Evolutionary conservation across 1,140 invertebrate genomes (phyloP).

Genomic region (Brachionus paranguensis): DNA sequence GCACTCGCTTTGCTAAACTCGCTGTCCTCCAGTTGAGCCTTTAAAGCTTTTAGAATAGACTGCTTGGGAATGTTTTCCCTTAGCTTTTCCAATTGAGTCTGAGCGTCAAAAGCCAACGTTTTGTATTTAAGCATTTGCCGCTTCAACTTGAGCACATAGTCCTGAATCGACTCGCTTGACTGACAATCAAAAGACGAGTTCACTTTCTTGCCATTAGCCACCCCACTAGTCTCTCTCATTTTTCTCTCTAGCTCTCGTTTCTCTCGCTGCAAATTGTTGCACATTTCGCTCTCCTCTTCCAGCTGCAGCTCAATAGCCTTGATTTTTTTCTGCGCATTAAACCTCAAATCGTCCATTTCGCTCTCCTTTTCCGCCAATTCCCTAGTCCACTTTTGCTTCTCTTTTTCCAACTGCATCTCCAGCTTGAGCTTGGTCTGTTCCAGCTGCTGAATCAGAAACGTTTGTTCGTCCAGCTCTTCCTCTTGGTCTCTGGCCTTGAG

Average conservation of each 20-base stretch:
- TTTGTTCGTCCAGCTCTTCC: conserved; percentile 86
- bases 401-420: conserved; percentile 84
- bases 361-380: conserved; percentile 82
- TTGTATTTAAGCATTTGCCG: conserved; percentile 36
- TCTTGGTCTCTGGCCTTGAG: conserved; percentile 80
- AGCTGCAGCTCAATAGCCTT: conserved; percentile 76
- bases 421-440: conserved; percentile 74
- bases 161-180: conserved; percentile 75
- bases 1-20: conserved; percentile 74
- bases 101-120: conserved; percentile 21
- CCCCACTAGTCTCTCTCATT: conserved; percentile 62
- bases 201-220: conserved; percentile 48
- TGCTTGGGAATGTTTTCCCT: conserved; percentile 25
- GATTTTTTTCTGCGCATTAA: conserved; percentile 80
- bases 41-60: conserved; percentile 27
- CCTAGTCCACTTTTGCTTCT: conserved; percentile 71
- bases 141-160: conserved; percentile 61
- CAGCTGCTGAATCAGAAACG: conserved; percentile 63
- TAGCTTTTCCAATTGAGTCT: not conserved
- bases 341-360: conserved; percentile 80
- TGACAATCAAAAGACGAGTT: conserved; percentile 65
- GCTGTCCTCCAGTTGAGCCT: conserved; percentile 73
- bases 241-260: conserved; percentile 82
- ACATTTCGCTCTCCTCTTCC: conserved; percentile 83
- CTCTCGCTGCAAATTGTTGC: conserved; percentile 74